A percentile compares a stretch with the other conserved stretches of the same genome.
Evolutionary conservation across 2,797 vertebrate genomes (phyloP).

Genomic region (Micrastur ruficollis): DNA sequence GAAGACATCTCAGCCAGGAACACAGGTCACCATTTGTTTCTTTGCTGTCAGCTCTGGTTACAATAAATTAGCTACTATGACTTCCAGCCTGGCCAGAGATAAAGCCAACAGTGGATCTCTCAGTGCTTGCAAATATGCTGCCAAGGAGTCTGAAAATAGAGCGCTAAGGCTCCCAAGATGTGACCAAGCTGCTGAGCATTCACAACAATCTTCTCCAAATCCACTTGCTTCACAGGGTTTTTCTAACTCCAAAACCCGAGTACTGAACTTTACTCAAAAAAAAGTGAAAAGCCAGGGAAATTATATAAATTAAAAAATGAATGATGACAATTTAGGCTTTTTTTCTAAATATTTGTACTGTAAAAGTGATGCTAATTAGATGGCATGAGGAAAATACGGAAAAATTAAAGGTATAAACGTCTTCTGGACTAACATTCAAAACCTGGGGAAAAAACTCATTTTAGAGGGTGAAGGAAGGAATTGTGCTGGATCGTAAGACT

Average conservation of each 20-base stretch:
- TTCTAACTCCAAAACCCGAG: neutral
- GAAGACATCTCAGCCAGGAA: neutral
- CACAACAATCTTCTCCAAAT: neutral
- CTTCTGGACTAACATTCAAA: neutral
- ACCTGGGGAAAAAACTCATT: fast-evolving
- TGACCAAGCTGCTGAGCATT: neutral
- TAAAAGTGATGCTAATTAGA: neutral
- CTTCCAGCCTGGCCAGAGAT: neutral
- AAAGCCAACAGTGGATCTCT: neutral
- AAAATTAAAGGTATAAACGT: neutral
- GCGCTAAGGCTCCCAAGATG: neutral
- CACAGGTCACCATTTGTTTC: neutral
- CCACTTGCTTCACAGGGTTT: neutral
- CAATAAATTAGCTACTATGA: neutral
- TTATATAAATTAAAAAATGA: fast-evolving
- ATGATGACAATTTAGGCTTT: fast-evolving
- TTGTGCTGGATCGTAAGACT: neutral
- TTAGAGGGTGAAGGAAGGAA: neutral
- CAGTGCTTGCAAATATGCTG: neutral
- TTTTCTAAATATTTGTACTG: neutral
- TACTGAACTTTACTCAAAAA: neutral
- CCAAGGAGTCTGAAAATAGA: neutral
- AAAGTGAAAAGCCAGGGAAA: neutral
- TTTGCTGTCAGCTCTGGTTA: neutral
- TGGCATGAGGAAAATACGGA: neutral